Base-by-base conservation (phyloP, 1,140 invertebrate genomes). In the Papilio machaon region DNA sequence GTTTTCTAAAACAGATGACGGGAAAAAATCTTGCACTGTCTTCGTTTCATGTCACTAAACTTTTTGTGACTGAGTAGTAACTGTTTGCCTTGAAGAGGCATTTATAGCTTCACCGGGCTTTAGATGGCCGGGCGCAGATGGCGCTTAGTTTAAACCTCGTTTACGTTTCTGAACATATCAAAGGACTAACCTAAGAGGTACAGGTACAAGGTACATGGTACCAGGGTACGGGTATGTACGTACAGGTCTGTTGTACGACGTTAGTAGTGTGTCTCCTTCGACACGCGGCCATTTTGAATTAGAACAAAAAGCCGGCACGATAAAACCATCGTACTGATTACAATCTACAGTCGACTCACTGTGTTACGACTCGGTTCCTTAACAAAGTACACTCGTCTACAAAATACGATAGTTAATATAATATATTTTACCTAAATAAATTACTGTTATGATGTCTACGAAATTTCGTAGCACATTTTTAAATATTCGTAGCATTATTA, bases 321-420 rank as follows among this genome's bases (percentile, higher is more conserved):
- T 78, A 60, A 78, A 78, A 60, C 52, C 52, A 43, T 78, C 76
- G 30, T 43, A 78, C 76, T 60, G 76, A 78, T 78, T 46, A 46
- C 52, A 23, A 78, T 78, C 76, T 60, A 60, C 35, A 19, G 75
- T 58, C 23, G 76, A 54, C 76, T 54, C 74, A 76, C 74, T 17
- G 74, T 76, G 74, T 76, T 76, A 76, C 47, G 74, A 54, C 70
- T 46, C 35, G 70, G 46, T 76, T 76, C 47, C 46, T 76, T 76
- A 54, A 35, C 13, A 54, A 47, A 23, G 74, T 76, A 76, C 47
- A 54, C 2, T 79, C 43, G 54, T 13, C 23, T 38, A 67, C 38
- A 70, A 70, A 79, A 67, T 78, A 58, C 19, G 17, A 78, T 17
- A 9, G 19, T 46, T 70, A 35, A 70, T 11, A 35, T 35, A 67